A percentile compares a stretch with the other conserved stretches of the same genome.
phyloP scores from a whole-genome alignment of 2,113 vertebrate species.

The Perca schrenkii region DNA sequence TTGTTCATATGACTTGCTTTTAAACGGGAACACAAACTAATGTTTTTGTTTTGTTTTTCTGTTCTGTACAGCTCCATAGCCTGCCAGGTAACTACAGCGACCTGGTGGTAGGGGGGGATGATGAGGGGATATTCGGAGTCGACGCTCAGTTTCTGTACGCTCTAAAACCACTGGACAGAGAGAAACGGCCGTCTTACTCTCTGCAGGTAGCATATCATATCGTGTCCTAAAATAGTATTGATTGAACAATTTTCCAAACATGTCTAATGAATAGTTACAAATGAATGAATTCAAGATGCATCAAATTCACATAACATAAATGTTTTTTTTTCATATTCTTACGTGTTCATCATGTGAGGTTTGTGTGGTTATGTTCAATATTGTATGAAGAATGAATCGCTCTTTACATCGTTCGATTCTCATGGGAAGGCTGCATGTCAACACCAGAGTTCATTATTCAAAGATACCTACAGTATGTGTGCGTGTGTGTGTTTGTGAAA shows the following conservation, averaged over 20 bases:
- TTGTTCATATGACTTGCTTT: not conserved
- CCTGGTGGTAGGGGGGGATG: slow-evolving; percentile 77
- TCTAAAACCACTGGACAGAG: slow-evolving; percentile 87
- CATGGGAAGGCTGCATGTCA: not conserved
- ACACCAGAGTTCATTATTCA: not conserved
- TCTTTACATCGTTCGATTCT: not conserved
- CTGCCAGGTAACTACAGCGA: slow-evolving; percentile 78
- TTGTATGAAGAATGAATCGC: not conserved
- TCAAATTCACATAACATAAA: not conserved
- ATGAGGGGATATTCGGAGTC: slow-evolving; percentile 87
- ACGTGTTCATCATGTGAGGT: not conserved
- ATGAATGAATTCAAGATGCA: not conserved
- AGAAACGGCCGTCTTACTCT: slow-evolving; percentile 87
- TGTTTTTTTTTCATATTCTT: not conserved
- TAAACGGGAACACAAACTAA: not conserved
- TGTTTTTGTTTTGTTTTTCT: slow-evolving; percentile 13
- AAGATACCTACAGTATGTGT: not conserved
- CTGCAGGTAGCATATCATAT: slow-evolving; percentile 79
- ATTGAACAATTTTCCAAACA: not conserved
- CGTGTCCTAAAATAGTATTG: not conserved
- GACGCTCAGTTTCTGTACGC: slow-evolving; percentile 87
- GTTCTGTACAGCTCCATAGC: slow-evolving; percentile 71
- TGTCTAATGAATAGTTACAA: not conserved
- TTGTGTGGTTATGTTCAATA: not conserved
- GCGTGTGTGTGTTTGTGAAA: slow-evolving; percentile 4